These are phyloP conservation scores for Liasis olivaceus DNA, from an alignment of 2,797 vertebrate genomes.

Conservation along the genomic window DNA sequence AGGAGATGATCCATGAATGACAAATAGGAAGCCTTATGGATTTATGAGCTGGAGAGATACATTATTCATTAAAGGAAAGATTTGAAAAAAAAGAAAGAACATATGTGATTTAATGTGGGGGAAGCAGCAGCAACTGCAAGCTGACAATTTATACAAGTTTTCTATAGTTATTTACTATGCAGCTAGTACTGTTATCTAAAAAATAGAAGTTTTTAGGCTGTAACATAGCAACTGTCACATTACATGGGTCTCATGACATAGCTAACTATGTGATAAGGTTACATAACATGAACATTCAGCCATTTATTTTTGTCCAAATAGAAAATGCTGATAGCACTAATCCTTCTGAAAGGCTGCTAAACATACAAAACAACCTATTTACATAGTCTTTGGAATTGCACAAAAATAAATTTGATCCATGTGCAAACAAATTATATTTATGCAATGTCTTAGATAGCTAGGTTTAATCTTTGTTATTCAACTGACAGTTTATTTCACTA, in stretches of 20 bases:
- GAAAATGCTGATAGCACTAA: slow-evolving; percentile 21
- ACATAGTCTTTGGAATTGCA: neutral
- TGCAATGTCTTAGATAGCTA: neutral
- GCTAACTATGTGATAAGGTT: slow-evolving; percentile 26
- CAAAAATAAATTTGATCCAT: neutral
- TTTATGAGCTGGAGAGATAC: slow-evolving; percentile 27
- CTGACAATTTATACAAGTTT: slow-evolving; percentile 35
- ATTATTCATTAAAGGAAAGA: slow-evolving; percentile 20
- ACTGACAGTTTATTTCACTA: neutral
- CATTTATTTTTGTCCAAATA: neutral
- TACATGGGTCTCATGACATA: slow-evolving; percentile 2
- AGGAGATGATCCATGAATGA: neutral
- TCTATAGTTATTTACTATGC: neutral
- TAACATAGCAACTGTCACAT: slow-evolving; percentile 1
- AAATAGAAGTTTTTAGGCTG: neutral
- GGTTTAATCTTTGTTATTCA: neutral
- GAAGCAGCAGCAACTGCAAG: slow-evolving; percentile 22
- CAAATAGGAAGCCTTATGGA: neutral
- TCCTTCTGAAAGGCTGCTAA: neutral
- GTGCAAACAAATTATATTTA: neutral
- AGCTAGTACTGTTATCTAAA: neutral
- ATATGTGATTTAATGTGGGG: slow-evolving; percentile 1
- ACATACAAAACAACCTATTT: slow-evolving; percentile 13
- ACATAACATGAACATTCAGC: neutral
- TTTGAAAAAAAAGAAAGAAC: neutral